Evolutionary conservation across 1,140 invertebrate species (phyloP), one percentile per base, ranked within the genome.

Genomic region (Oryzaephilus surinamensis): DNA sequence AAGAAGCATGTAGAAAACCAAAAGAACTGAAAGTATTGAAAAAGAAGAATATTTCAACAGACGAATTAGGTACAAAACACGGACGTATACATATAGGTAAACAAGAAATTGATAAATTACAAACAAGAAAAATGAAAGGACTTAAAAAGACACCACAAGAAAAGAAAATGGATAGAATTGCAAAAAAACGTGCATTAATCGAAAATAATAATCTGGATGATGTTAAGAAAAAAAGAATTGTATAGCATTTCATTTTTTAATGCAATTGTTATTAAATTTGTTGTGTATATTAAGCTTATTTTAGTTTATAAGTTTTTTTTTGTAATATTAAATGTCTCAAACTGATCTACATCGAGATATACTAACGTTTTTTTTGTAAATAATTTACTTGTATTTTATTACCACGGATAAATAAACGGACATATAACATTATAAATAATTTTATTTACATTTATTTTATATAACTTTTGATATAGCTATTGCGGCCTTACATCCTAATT

Each of bases 61-160:
- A 97, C 71, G 72, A 68, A 6, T 81, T 99, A 61, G 93, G 94
- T 40, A 83, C 82, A 5, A 90, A 82, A 52, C 70, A 90, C 54
- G 96, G 92, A 32, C 77, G 89, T 37, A 78, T 99, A 38, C 96
- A 99, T 63, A 76, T 99, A 70, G 82, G 85, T 32, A 78, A 79
- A 60, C 94, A 97, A 57, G 80, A 94, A 56, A 73, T 95, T 10
- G 67, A 73, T 14, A 83, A 76, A 48, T 69, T 99, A 45, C 90
- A 95, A 62, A 92, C 88, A 10, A 75, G 91, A 38, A 96, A 96
- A 63, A 84, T 97, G 76, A 96, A 96, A 65, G 93, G 86, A 28
- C 66, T 97, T 10, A 81, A 78, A 48, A 89, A 84, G 57, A 75
- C 79, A 0, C 54, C 73, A 3, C 70, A 75, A 32, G 82, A 84